These are phyloP conservation scores for Zaprionus camerounensis DNA, from an alignment of 1,140 invertebrate genomes.

Conservation along the genomic window DNA sequence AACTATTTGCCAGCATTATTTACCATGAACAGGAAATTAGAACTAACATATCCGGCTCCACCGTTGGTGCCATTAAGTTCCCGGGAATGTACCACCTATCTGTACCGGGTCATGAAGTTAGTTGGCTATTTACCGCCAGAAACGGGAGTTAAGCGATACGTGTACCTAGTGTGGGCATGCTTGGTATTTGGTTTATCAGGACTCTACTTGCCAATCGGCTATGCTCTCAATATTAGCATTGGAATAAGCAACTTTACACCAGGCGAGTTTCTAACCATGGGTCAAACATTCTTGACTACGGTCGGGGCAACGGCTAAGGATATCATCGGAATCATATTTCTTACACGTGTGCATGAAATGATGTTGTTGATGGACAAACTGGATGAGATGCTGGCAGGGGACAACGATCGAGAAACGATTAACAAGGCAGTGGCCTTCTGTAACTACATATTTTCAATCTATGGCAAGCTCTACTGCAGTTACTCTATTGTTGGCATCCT, in stretches of 20 bases:
- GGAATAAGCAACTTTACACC: constrained; percentile 3
- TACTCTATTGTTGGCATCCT: constrained; percentile 6
- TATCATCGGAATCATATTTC: background rate
- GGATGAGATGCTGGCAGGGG: constrained; percentile 1
- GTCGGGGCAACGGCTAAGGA: background rate
- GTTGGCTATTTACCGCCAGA: constrained; percentile 11
- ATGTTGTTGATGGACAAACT: background rate
- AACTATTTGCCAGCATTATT: background rate
- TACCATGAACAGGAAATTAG: constrained; percentile 5
- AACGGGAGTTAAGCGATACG: background rate
- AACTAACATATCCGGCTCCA: constrained; percentile 10
- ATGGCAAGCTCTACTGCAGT: background rate
- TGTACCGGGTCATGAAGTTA: background rate
- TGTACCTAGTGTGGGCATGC: background rate
- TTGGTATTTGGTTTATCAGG: background rate
- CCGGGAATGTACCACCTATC: background rate
- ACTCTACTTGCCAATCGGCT: background rate
- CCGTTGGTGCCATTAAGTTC: background rate
- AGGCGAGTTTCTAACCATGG: background rate
- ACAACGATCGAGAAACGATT: background rate
- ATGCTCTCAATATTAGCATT: background rate
- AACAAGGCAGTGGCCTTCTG: constrained; percentile 1
- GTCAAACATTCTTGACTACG: background rate
- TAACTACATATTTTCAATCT: constrained; percentile 1
- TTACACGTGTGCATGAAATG: background rate